Base-by-base conservation (phyloP, 2,113 vertebrate species). In the Columba livia region DNA sequence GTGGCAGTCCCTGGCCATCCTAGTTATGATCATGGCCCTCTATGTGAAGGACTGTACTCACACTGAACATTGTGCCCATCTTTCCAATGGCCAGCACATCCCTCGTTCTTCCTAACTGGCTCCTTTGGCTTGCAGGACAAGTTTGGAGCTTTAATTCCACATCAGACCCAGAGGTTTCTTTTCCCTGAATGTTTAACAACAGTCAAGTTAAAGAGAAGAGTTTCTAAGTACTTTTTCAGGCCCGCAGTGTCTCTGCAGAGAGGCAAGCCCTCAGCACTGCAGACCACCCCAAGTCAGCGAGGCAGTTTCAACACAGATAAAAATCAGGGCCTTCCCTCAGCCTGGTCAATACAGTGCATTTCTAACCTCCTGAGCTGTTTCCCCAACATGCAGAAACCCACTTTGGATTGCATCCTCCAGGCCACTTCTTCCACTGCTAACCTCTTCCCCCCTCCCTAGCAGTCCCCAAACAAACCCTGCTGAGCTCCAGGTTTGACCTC, bases 221-320 rank as follows among this genome's bases (percentile, higher is more conserved):
- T 26, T 72, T 77, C 44, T 32, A 28, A 48, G 34, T 10, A 47
- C 40, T 56, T 85, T 40, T 74, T 47, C 18, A 51, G 66, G 34
- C 18, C 42, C 1, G 0, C 25, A 14, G 36, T 24, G 10, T 20
- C 34, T 61, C 56, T 64, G 44, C 18, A 23, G 54, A 42, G 48
- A 73, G 42, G 10, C 3, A 79, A 78, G 36, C 15, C 54, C 34
- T 65, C 31, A 54, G 34, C 32, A 40, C 51, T 0, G 0, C 38
- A 83, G 42, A 42, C 10, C 42, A 50, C 23, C 19, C 14, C 0
- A 1, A 28, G 11, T 34, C 6, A 12, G 18, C 0, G 7, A 61
- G 34, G n/a, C 10, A 44, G 12, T 6, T 79, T 44, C 58, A 69
- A 44, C 21, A 23, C 18, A 36, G 44, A n/a, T 18, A 19, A 65